Base-by-base conservation (phyloP, 1,140 invertebrate species). In the Cryptotermes secundus region DNA sequence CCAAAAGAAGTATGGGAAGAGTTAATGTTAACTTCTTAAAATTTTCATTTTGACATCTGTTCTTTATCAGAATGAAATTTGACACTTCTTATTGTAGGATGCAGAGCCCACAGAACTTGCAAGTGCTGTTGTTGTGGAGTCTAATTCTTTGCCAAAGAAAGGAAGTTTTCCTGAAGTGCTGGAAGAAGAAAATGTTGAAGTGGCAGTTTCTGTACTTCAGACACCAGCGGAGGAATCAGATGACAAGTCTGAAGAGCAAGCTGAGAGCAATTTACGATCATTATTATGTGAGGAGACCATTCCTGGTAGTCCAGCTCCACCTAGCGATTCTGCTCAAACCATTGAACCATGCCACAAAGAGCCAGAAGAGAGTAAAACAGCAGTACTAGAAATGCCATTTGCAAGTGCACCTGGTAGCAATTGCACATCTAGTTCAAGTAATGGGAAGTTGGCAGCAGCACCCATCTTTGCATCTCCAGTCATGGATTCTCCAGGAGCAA, bases 221-320 rank as follows among this genome's bases (percentile, higher is more conserved):
- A 26, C 86, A 86, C 36, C 89, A 87, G 65, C 86, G 86, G 59
- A 82, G 34, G 79, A 83, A 53, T 38, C 82, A 85, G 83, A 72
- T 83, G 59, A 42, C 22, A 38, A 85, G 34, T 31, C 79, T 16
- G 79, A 85, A 82, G 59, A 86, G 26, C 80, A 81, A 24, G 42
- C 83, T 31, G 83, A 87, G 81, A 82, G 45, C 31, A 90, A 84
- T 90, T 93, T 82, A 94, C 92, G 86, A 53, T 92, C 95, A 79
- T 88, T 97, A n/a, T 88, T 96, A 2, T 97, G 96, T 89, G 95
- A 97, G 87, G 96, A 97, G 89, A 96, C 95, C 38, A 96, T 97
- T 88, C 96, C 96, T 2, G 95, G 96, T 34, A 96, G 95, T 87
- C 95, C 96, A n/a, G 94, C 81, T 22, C 81, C 38, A 49, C n/a